A percentile compares a stretch with the other conserved stretches of the same genome.
Evolutionary conservation across 2,888 invertebrate genomes (phyloP).

Genomic region (Rosalia funebris): DNA sequence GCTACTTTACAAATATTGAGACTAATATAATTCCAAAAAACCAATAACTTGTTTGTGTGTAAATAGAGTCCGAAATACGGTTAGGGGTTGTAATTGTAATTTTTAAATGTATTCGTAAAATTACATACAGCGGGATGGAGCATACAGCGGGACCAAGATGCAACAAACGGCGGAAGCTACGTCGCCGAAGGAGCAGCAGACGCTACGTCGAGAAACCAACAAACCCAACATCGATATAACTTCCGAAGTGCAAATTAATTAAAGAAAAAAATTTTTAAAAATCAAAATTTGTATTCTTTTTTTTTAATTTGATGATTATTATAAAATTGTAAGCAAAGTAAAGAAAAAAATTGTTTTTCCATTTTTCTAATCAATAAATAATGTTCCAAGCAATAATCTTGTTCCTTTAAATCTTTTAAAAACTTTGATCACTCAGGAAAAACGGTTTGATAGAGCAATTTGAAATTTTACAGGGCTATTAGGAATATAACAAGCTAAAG

Average conservation of each 20-base stretch:
- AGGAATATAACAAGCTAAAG: background rate
- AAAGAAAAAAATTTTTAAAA: background rate
- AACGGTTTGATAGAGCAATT: background rate
- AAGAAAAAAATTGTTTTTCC: background rate
- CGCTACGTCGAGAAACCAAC: too few species aligned
- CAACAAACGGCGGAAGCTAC: too few species aligned
- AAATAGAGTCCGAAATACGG: too few species aligned
- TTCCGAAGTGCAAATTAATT: background rate
- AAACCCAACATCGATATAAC: too few species aligned
- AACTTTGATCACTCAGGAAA: background rate
- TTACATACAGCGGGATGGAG: too few species aligned
- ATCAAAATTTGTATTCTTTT: background rate
- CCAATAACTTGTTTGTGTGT: too few species aligned
- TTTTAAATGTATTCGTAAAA: too few species aligned
- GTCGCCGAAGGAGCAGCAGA: too few species aligned
- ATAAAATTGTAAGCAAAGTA: background rate
- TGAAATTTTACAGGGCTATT: background rate
- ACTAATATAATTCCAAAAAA: too few species aligned
- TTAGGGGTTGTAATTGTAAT: too few species aligned
- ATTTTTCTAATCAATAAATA: background rate
- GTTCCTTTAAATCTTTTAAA: background rate
- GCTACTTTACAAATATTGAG: too few species aligned
- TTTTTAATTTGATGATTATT: background rate
- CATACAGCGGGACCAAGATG: too few species aligned
- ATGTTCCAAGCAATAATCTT: background rate